Percentiles rank a stretch among this genome's conserved stretches.
phyloP scores from a whole-genome alignment of 2,797 vertebrate genomes.

The Trichosurus vulpecula region DNA sequence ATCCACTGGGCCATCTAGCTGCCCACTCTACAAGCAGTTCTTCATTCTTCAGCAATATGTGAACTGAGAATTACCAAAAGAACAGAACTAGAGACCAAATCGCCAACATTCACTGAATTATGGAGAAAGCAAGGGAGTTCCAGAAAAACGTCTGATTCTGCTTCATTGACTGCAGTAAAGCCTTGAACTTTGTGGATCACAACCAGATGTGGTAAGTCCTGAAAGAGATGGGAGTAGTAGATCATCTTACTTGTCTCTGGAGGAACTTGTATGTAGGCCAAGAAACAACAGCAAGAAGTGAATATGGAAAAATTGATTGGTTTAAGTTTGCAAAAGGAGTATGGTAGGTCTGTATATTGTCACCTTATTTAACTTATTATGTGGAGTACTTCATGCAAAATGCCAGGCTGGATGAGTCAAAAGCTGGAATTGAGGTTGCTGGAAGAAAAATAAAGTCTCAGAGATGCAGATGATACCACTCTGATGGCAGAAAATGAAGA shows the following conservation, averaged over 20 bases:
- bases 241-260: background rate
- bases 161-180: background rate
- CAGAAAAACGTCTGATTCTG: background rate
- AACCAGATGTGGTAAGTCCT: background rate
- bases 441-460: background rate
- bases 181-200: background rate
- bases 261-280: background rate
- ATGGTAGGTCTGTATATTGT: background rate
- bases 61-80: background rate
- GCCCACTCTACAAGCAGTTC: background rate
- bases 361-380: background rate
- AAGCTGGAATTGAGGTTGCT: background rate
- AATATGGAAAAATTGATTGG: background rate
- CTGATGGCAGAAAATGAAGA: background rate
- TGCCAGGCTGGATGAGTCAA: background rate
- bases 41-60: background rate
- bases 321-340: background rate
- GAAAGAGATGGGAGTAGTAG: no score
- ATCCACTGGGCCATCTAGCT: background rate
- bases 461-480: background rate
- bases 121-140: background rate
- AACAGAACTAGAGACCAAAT: background rate
- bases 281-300: background rate
- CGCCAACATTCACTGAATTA: background rate
- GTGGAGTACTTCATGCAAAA: background rate